Conservation (phyloP, 2,797 vertebrate species). For the Decapterus maruadsi region DNA sequence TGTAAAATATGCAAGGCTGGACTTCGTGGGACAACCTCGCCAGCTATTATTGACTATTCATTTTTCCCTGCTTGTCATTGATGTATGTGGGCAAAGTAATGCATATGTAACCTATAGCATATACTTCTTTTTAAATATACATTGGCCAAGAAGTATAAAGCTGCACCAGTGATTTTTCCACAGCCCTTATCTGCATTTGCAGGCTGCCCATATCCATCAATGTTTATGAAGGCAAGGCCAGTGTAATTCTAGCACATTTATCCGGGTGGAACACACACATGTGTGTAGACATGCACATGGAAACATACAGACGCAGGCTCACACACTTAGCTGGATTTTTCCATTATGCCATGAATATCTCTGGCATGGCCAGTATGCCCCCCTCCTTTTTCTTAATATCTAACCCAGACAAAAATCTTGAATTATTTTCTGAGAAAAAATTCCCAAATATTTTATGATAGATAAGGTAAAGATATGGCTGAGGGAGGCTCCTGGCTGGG, state of each 20-base stretch:
- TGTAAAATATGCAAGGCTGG: constrained; percentile 80
- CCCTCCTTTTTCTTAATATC: constrained; percentile 71
- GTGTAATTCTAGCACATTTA: constrained; percentile 86
- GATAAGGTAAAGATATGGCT: constrained; percentile 90
- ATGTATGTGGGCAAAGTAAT: constrained; percentile 90
- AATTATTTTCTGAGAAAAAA: constrained; percentile 88
- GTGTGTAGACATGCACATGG: constrained; percentile 67
- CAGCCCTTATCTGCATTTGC: constrained; percentile 95
- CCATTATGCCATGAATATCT: constrained; percentile 82
- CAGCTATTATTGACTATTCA: constrained; percentile 81
- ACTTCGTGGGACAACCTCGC: constrained; percentile 61
- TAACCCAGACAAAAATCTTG: constrained; percentile 86
- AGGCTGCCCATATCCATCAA: constrained; percentile 96
- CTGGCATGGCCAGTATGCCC: constrained; percentile 67
- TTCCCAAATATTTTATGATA: constrained; percentile 94
- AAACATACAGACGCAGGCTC: constrained; percentile 70
- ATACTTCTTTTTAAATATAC: constrained; percentile 88
- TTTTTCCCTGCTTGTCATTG: constrained; percentile 89
- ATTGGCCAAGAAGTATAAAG: constrained; percentile 84
- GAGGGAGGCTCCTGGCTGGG: constrained; percentile 81
- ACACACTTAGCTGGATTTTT: constrained; percentile 75
- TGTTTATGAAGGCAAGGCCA: constrained; percentile 85
- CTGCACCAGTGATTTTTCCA: constrained; percentile 83
- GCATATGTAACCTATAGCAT: constrained; percentile 88
- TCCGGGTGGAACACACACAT: constrained; percentile 76